Conservation (phyloP, 2,797 vertebrate species). For the Iguana delicatissima region DNA sequence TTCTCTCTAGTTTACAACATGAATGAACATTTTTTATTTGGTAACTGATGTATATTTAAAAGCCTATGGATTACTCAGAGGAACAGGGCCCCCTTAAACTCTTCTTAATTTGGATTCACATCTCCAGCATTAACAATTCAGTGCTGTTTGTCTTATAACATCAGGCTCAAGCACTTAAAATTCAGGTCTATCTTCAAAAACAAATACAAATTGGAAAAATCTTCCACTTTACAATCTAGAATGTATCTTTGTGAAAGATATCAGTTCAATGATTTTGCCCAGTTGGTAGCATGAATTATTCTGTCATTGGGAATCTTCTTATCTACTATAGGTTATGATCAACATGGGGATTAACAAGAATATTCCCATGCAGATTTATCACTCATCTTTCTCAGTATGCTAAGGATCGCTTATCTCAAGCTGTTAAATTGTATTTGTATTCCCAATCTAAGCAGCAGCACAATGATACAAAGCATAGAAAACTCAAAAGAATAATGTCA, state of each 20-base stretch:
- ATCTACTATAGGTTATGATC: background rate
- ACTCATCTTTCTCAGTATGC: background rate
- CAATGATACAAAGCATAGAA: background rate
- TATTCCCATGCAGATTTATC: background rate
- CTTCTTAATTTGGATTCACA: conserved; percentile 34
- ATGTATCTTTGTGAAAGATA: conserved; percentile 9
- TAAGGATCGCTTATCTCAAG: background rate
- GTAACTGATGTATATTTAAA: conserved; percentile 37
- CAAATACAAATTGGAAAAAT: conserved; percentile 25
- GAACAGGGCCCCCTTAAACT: conserved; percentile 1
- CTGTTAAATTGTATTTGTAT: background rate
- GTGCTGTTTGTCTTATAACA: background rate
- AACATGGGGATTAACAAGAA: background rate
- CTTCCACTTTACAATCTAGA: conserved; percentile 5
- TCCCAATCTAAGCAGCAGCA: background rate
- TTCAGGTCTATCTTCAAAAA: conserved; percentile 27
- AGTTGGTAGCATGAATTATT: conserved; percentile 2
- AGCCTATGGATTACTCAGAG: conserved; percentile 4
- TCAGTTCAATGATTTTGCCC: conserved; percentile 6
- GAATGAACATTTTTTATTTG: conserved; percentile 47
- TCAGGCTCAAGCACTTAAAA: conserved; percentile 11
- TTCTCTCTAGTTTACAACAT: conserved; percentile 32
- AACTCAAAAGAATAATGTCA: background rate
- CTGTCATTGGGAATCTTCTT: background rate
- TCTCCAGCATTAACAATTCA: conserved; percentile 36